Evolutionary conservation across 2,888 invertebrate genomes (phyloP).

Genomic region (Netelia inedita): DNA sequence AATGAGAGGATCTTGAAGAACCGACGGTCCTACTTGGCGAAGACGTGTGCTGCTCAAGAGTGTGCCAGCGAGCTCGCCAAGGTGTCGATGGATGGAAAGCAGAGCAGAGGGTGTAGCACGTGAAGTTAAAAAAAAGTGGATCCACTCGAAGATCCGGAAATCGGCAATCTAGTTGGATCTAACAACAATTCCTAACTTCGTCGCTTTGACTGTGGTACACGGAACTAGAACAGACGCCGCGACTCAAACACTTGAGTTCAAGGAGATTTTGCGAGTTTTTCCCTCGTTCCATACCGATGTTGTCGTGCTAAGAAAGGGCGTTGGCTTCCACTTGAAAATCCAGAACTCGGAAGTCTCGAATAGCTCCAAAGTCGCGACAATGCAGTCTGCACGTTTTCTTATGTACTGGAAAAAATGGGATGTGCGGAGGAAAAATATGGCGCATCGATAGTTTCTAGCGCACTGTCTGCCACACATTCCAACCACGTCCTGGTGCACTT

Average conservation of each 20-base stretch:
- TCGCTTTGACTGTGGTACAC: slow-evolving; percentile 61
- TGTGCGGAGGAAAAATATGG: slow-evolving; percentile 40
- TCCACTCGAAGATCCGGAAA: slow-evolving; percentile 77
- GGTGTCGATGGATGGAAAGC: slow-evolving; percentile 59
- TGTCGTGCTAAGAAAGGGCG: slow-evolving; percentile 33
- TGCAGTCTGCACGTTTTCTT: not conserved
- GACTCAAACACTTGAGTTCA: slow-evolving; percentile 70
- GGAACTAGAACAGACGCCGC: slow-evolving; percentile 39
- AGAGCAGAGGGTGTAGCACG: slow-evolving; percentile 21
- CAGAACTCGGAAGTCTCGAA: slow-evolving; percentile 20
- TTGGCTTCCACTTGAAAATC: slow-evolving; percentile 67
- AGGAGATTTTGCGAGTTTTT: slow-evolving; percentile 76
- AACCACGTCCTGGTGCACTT: slow-evolving; percentile 78
- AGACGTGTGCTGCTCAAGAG: slow-evolving; percentile 35
- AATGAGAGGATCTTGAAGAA: slow-evolving; percentile 42
- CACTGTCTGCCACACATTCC: slow-evolving; percentile 71
- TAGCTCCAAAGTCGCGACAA: slow-evolving; percentile 10
- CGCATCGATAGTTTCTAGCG: slow-evolving; percentile 53
- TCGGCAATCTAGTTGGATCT: slow-evolving; percentile 71
- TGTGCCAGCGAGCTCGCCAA: slow-evolving; percentile 30
- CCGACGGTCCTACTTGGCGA: slow-evolving; percentile 18
- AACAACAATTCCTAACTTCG: not conserved
- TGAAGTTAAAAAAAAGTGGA: slow-evolving; percentile 19
- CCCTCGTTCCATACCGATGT: slow-evolving; percentile 4
- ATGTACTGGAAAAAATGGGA: slow-evolving; percentile 11